phyloP scores from a whole-genome alignment of 2,113 vertebrate genomes.

The Eudyptes chrysolophus region DNA sequence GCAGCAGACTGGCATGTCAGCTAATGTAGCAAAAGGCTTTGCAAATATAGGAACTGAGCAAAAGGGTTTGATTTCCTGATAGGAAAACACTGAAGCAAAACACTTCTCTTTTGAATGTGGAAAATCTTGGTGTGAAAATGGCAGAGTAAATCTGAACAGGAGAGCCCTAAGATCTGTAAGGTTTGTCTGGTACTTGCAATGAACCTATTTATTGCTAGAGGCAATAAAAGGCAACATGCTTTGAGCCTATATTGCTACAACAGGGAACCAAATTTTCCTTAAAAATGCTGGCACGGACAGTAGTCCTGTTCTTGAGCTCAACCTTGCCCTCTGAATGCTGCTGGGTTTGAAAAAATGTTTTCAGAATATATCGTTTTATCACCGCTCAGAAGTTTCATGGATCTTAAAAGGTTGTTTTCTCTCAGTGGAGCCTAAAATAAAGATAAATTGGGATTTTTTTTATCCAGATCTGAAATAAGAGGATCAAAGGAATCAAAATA shows the following conservation, averaged over 20 bases:
- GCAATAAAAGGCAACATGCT: not conserved
- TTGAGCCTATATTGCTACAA: not conserved
- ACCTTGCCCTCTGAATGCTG: not conserved
- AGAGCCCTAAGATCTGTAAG: not conserved
- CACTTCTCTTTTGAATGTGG: not conserved
- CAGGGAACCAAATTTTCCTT: not conserved
- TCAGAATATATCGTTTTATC: not conserved
- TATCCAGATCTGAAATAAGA: conserved; percentile 32
- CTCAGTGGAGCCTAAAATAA: not conserved
- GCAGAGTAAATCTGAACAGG: not conserved
- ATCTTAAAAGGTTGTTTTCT: not conserved
- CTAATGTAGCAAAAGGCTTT: not conserved
- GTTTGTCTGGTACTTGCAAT: not conserved
- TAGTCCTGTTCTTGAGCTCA: not conserved
- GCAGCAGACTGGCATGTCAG: not conserved
- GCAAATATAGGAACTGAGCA: not conserved
- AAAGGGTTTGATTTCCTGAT: not conserved
- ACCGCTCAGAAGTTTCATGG: not conserved
- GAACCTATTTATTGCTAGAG: not conserved
- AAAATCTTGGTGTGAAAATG: not conserved
- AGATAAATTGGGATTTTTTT: conserved; percentile 7
- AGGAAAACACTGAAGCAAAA: not conserved
- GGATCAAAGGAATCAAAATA: conserved; percentile 29
- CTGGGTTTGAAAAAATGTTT: not conserved
- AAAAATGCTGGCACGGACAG: not conserved